Evolutionary conservation across 2,888 invertebrate genomes (phyloP).

Genomic region (Tenthredo mesomela): DNA sequence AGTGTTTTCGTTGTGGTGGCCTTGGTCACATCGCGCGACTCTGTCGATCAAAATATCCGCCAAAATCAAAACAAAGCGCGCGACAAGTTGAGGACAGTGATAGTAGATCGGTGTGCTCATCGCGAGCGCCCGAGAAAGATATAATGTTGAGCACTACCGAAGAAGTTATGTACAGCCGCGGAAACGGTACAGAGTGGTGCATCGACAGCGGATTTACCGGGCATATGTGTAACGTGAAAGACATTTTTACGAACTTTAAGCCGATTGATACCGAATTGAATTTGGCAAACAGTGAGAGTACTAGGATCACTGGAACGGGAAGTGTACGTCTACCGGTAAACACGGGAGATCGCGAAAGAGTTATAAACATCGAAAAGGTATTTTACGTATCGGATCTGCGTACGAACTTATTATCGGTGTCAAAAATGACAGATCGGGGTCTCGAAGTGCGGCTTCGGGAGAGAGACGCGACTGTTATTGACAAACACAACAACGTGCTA

Average conservation of each 20-base stretch:
- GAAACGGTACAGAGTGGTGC: background rate
- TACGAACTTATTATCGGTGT: slow-evolving; percentile 9
- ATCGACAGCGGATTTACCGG: background rate
- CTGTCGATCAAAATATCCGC: background rate
- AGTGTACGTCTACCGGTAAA: slow-evolving; percentile 31
- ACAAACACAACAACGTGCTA: background rate
- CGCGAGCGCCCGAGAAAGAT: background rate
- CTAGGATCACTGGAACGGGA: slow-evolving; percentile 50
- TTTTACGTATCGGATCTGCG: slow-evolving; percentile 21
- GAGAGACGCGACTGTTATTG: background rate
- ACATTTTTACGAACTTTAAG: background rate
- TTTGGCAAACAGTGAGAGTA: slow-evolving; percentile 42
- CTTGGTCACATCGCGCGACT: background rate
- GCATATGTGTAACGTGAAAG: background rate
- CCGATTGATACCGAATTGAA: slow-evolving; percentile 49
- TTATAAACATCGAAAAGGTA: slow-evolving; percentile 4
- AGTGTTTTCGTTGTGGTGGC: background rate
- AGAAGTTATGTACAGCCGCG: background rate
- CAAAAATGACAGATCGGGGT: slow-evolving; percentile 1
- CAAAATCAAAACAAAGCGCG: background rate
- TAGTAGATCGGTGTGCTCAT: background rate
- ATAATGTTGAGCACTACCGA: background rate
- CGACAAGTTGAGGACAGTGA: background rate
- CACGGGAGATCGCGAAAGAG: slow-evolving; percentile 1
- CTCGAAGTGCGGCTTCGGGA: background rate